Conservation (phyloP, 2,888 invertebrate genomes). For the Heliconius charithonia region DNA sequence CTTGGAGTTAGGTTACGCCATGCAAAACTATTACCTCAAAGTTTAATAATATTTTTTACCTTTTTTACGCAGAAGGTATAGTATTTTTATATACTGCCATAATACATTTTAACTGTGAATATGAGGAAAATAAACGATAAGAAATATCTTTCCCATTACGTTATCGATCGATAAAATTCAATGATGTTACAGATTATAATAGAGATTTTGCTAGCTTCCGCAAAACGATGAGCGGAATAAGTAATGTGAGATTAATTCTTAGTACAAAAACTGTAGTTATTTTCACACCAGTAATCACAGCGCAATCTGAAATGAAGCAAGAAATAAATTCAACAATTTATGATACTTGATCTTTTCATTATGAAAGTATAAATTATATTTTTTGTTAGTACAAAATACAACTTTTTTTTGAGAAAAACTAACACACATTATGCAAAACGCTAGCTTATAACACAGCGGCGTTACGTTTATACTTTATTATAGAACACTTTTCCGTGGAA, state of each 20-base stretch:
- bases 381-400: not conserved
- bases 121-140: constrained; percentile 10
- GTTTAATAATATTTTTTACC: no score
- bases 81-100: not conserved
- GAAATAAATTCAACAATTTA: constrained; percentile 38
- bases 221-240: constrained; percentile 7
- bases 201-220: constrained; percentile 10
- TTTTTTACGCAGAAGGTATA: not conserved
- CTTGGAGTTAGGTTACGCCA: not conserved
- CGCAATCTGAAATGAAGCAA: constrained; percentile 42
- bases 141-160: constrained; percentile 11
- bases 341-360: constrained; percentile 16
- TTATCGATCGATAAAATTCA: constrained; percentile 15
- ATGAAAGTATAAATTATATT: constrained; percentile 11
- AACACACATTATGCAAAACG: not conserved
- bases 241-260: constrained; percentile 19
- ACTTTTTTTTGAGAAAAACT: not conserved
- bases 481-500: constrained; percentile 29
- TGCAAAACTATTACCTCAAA: not conserved
- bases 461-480: constrained; percentile 6
- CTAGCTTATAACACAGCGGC: not conserved
- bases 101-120: not conserved
- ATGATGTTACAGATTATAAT: constrained; percentile 2
- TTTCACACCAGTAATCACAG: constrained; percentile 27
- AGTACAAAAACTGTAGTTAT: constrained; percentile 18